Evolutionary conservation across 2,797 vertebrate genomes (phyloP).

Genomic region (Eutrigla gurnardus): DNA sequence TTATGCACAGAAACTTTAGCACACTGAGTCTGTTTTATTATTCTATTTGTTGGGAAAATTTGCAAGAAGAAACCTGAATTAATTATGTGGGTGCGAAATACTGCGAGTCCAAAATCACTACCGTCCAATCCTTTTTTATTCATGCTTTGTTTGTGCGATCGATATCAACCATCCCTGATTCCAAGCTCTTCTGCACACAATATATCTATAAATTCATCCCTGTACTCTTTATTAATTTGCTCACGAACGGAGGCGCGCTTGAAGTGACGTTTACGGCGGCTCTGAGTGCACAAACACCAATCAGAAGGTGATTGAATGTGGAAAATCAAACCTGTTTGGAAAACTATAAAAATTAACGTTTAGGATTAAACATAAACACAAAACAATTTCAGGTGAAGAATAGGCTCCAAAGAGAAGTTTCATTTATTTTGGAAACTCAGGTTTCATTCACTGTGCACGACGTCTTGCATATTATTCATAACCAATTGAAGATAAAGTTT

Average conservation of each 20-base stretch:
- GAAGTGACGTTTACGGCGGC: neutral
- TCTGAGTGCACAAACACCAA: neutral
- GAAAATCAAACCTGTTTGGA: neutral
- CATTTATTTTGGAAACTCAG: conserved; percentile 32
- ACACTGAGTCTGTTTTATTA: neutral
- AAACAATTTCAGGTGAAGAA: neutral
- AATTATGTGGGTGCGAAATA: neutral
- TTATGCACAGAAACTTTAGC: neutral
- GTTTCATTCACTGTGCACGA: conserved; percentile 7
- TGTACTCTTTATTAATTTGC: neutral
- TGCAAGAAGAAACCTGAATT: neutral
- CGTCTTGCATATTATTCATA: conserved; percentile 3
- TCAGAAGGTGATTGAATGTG: neutral
- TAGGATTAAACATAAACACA: too few species aligned
- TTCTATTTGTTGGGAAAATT: neutral
- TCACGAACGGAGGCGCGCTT: neutral
- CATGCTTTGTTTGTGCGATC: neutral
- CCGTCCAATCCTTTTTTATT: neutral
- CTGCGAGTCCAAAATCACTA: neutral
- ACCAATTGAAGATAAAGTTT: neutral
- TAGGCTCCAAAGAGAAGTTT: neutral
- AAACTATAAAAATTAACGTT: neutral
- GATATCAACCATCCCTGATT: neutral
- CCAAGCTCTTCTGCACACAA: neutral
- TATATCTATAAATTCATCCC: neutral